A percentile compares a stretch with the other conserved stretches of the same genome.
phyloP scores from a whole-genome alignment of 2,113 vertebrate species.

The Tyrannus savana region DNA sequence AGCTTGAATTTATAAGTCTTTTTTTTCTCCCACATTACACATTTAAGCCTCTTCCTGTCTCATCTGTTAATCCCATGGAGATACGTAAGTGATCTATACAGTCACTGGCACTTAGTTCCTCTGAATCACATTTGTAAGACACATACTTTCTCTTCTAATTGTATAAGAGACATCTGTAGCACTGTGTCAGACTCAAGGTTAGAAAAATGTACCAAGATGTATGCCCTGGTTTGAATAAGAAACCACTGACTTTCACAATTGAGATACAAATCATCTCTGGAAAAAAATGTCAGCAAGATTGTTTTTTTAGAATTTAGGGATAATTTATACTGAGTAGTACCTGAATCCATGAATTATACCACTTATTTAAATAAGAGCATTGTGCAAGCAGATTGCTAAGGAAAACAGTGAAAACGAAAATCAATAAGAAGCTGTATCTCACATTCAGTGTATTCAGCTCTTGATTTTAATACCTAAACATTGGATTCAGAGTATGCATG shows the following conservation, averaged over 20 bases:
- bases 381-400: background rate
- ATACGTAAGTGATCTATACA: fast-evolving
- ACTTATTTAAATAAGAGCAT: background rate
- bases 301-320: background rate
- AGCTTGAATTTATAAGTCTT: background rate
- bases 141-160: background rate
- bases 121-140: background rate
- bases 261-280: background rate
- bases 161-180: fast-evolving
- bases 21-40: background rate
- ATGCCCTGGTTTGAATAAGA: background rate
- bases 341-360: background rate
- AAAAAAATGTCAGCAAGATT: background rate
- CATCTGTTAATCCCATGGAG: background rate
- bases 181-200: background rate
- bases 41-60: background rate
- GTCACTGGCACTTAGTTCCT: background rate
- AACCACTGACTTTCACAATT: background rate
- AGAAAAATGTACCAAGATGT: background rate
- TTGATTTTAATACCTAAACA: background rate
- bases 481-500: background rate
- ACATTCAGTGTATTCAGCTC: background rate
- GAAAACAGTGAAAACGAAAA: background rate
- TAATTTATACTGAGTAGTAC: background rate
- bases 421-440: background rate